Percentiles rank a stretch among this genome's conserved stretches.
phyloP scores from a whole-genome alignment of 2,797 vertebrate genomes.

The Spinus olivaceus region DNA sequence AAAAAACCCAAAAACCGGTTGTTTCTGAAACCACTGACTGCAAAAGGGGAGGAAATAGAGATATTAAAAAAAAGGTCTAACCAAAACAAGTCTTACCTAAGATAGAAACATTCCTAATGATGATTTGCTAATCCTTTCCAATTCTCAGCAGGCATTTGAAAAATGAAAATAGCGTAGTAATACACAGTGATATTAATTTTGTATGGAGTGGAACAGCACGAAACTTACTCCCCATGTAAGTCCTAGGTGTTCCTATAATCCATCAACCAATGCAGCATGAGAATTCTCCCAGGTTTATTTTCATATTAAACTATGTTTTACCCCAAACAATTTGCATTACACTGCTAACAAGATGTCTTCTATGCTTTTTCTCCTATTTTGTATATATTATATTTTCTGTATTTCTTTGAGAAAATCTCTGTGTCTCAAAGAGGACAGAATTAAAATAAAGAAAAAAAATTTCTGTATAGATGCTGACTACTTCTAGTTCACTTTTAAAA shows the following conservation, averaged over 20 bases:
- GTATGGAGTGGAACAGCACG: not conserved
- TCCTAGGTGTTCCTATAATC: not conserved
- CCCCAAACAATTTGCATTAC: not conserved
- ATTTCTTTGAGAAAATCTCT: not conserved
- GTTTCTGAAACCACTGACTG: not conserved
- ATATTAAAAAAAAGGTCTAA: not conserved
- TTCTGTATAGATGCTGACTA: not conserved
- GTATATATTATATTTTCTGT: not conserved
- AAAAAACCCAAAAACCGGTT: not conserved
- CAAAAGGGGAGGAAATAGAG: not conserved
- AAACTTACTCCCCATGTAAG: not conserved
- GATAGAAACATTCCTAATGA: not conserved
- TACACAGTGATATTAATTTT: constrained; percentile 34
- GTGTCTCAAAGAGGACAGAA: not conserved
- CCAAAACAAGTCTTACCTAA: not conserved
- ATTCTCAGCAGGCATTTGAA: constrained; percentile 23
- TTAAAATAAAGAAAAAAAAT: not conserved
- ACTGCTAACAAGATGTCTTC: not conserved
- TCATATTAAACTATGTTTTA: not conserved
- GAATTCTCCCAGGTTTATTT: not conserved
- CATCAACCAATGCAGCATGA: not conserved
- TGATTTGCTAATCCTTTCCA: not conserved
- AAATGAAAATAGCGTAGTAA: constrained; percentile 1
- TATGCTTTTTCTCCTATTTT: not conserved
- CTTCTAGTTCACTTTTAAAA: not conserved